Conservation (phyloP, 2,888 invertebrate genomes). For the Taphrorychus bicolor region DNA sequence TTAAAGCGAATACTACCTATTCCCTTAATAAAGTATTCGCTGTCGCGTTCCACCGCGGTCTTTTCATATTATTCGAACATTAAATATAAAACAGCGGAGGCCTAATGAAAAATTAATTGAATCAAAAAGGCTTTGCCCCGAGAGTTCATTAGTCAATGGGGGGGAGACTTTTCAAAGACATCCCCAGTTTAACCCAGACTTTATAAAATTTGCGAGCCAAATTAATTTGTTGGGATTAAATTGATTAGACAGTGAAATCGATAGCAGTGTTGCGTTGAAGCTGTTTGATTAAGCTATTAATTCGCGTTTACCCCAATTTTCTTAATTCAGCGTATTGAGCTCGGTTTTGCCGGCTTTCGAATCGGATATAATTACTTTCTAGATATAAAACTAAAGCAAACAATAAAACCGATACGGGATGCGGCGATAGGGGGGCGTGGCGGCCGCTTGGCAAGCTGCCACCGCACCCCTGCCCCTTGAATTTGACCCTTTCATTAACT, state of each 20-base stretch:
- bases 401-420: not conserved
- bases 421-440: not conserved
- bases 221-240: slow-evolving; percentile 4
- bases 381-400: not conserved
- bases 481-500: slow-evolving; percentile 5
- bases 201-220: not conserved
- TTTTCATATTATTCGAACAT: not conserved
- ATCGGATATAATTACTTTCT: not conserved
- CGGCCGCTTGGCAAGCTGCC: slow-evolving; percentile 1
- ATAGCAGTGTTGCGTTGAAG: not conserved
- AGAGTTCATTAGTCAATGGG: not conserved
- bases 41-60: too few species aligned
- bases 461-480: not conserved
- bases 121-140: not conserved
- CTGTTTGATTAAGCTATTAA: not conserved
- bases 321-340: not conserved
- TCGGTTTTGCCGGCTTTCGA: not conserved
- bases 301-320: not conserved
- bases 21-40: too few species aligned
- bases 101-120: too few species aligned
- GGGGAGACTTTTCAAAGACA: not conserved
- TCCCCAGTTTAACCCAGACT: not conserved
- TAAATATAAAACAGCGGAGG: not conserved
- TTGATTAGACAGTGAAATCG: slow-evolving; percentile 5
- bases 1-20: too few species aligned